These are phyloP conservation scores for Pluvialis apricaria DNA, from an alignment of 2,113 vertebrate species.

Conservation along the genomic window DNA sequence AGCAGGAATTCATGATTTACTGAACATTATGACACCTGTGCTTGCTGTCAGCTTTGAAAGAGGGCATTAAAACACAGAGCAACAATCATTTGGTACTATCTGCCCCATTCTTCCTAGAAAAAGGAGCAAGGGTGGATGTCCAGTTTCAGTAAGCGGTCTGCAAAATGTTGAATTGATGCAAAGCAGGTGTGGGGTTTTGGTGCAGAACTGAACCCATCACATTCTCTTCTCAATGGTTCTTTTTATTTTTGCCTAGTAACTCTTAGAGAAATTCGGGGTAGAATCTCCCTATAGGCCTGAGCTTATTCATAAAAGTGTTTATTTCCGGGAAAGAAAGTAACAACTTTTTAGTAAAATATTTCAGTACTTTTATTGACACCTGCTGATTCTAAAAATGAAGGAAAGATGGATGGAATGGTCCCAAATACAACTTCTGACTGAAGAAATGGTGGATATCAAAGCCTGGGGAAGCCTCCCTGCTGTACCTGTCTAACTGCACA, in stretches of 20 bases:
- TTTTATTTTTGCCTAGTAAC: neutral
- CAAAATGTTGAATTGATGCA: neutral
- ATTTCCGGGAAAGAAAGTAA: neutral
- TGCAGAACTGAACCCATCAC: neutral
- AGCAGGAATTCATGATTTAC: neutral
- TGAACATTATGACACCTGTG: neutral
- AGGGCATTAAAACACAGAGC: neutral
- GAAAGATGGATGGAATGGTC: fast-evolving
- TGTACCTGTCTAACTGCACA: neutral
- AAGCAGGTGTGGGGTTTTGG: fast-evolving
- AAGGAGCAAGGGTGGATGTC: neutral
- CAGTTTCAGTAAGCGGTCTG: neutral
- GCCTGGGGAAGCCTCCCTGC: neutral
- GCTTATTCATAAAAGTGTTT: neutral
- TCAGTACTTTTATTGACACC: neutral
- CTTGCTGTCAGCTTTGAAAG: neutral
- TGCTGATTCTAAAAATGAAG: neutral
- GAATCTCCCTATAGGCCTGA: neutral
- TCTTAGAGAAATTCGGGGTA: neutral
- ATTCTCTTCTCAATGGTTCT: fast-evolving
- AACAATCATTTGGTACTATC: fast-evolving
- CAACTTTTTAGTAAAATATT: neutral
- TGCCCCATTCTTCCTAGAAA: neutral
- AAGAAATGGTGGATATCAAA: neutral
- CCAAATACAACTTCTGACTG: fast-evolving